Base-by-base conservation (phyloP, 92 coral and sea anemone species). In the Porites lobata region DNA sequence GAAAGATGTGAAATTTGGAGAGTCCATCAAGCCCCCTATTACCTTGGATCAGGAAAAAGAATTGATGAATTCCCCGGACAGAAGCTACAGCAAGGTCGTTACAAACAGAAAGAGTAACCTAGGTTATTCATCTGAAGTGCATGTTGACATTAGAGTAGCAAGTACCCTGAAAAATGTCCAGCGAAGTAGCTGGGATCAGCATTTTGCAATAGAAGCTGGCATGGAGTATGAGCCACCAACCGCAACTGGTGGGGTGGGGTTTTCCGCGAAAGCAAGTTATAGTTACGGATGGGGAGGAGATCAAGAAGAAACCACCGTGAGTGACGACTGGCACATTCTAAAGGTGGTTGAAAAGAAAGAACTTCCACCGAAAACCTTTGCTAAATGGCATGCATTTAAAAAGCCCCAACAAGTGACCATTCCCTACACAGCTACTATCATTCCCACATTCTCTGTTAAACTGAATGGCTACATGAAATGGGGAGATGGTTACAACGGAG, bases 401-500 rank as follows among this genome's bases (percentile, higher is more conserved):
- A 87, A 73, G 62, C 84, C 85, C 7, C 82, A 80, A 21, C 65
- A 69, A 50, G 91, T 87, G 1, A 87, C 91, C 38, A 67, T 87
- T 22, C 87, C 91, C 1, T 87, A 80, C 62, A 87, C 91, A 5
- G 86, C 91, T 20, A 87, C 74, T 24, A 63, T 87, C 67, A 26
- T 87, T 14, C 81, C 87, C 22, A 87, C 74, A 65, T 87, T 87
- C 26, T 20, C 86, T 4, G 91, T 82, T 53, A 26, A 80, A 56
- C 79, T 87, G 43, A 86, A 87, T 51, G 91, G 91, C 4, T 87
- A 79, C 74, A 75, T 87, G 81, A 22, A 2, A 51, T 86, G 85
- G 85, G 90, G 90, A 56, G 90, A 85, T n/a, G 90, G 90, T 19
- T 86, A 86, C 75, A 50, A 72, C 17, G 91, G 91, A 64, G 21